A percentile compares a stretch with the other conserved stretches of the same genome.
These are phyloP conservation scores for Sebastes vulpes DNA, from an alignment of 2,797 vertebrate genomes.

Conservation along the genomic window DNA sequence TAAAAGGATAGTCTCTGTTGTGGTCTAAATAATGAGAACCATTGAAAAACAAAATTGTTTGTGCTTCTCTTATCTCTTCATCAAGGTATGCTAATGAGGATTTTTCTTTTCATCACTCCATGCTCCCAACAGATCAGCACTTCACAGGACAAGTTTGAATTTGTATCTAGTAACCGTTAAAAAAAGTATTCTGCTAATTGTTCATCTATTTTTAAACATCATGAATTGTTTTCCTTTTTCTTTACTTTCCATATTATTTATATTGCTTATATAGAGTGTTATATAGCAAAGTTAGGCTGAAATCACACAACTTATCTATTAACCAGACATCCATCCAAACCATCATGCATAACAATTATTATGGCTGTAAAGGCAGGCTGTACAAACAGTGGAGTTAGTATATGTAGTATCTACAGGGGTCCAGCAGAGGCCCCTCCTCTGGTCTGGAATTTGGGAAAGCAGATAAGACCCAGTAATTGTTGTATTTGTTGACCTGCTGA, in stretches of 20 bases:
- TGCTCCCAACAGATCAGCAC: conserved; percentile 20
- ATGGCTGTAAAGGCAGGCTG: background rate
- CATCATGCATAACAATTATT: background rate
- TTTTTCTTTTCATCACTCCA: conserved; percentile 31
- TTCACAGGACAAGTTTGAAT: conserved; percentile 5
- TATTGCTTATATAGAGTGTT: background rate
- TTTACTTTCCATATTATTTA: background rate
- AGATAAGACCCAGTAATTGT: conserved; percentile 47
- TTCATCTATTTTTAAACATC: background rate
- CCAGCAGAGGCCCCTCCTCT: background rate
- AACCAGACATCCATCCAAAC: background rate
- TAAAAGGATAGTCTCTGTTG: background rate
- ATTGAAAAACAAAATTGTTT: conserved; percentile 19
- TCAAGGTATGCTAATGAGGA: conserved; percentile 40
- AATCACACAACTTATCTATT: too few relatives aligned
- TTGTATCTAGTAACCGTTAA: background rate
- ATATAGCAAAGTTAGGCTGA: too few relatives aligned
- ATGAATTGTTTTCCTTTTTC: background rate
- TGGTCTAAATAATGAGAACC: conserved; percentile 17
- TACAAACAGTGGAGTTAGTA: background rate
- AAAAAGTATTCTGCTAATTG: background rate
- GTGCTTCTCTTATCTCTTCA: conserved; percentile 27
- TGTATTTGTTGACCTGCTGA: conserved; percentile 50
- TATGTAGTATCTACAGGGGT: background rate
- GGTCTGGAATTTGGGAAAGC: conserved; percentile 21